A percentile compares a stretch with the other conserved stretches of the same genome.
phyloP scores from a whole-genome alignment of 2,113 vertebrate species.

The Misgurnus anguillicaudatus region DNA sequence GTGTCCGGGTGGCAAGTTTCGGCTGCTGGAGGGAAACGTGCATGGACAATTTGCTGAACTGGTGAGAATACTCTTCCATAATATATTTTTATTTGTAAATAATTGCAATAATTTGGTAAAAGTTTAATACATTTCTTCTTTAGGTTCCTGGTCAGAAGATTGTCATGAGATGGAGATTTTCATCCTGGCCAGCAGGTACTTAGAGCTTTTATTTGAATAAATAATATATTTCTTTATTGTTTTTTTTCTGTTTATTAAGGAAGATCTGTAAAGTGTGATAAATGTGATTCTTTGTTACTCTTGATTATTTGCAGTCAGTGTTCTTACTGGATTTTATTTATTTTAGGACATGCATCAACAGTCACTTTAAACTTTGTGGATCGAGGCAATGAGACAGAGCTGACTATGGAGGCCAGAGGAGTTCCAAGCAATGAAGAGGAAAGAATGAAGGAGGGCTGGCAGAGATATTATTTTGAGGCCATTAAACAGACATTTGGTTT shows the following conservation, averaged over 20 bases:
- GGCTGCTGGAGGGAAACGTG: slow-evolving; percentile 82
- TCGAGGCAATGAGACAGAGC: slow-evolving; percentile 80
- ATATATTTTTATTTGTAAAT: too few species aligned
- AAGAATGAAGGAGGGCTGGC: slow-evolving; percentile 88
- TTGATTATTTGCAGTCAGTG: neutral
- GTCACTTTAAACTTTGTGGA: slow-evolving; percentile 79
- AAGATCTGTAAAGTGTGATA: too few species aligned
- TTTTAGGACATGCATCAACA: slow-evolving; percentile 81
- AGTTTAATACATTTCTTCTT: neutral
- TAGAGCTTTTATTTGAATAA: neutral
- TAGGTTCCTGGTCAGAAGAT: slow-evolving; percentile 83
- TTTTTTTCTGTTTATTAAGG: too few species aligned
- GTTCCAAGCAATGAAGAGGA: slow-evolving; percentile 84
- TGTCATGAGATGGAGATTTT: slow-evolving; percentile 88
- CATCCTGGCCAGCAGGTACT: slow-evolving; percentile 86
- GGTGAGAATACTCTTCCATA: too few species aligned
- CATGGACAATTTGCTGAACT: slow-evolving; percentile 83
- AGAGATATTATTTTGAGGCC: slow-evolving; percentile 89
- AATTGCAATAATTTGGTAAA: neutral
- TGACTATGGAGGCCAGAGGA: slow-evolving; percentile 79
- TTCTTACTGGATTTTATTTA: neutral
- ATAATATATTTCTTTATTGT: neutral
- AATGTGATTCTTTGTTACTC: neutral
- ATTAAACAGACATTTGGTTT: slow-evolving; percentile 95
- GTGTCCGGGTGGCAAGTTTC: slow-evolving; percentile 83